Base-by-base conservation (phyloP, 2,113 vertebrate genomes). In the Pimephales promelas region DNA sequence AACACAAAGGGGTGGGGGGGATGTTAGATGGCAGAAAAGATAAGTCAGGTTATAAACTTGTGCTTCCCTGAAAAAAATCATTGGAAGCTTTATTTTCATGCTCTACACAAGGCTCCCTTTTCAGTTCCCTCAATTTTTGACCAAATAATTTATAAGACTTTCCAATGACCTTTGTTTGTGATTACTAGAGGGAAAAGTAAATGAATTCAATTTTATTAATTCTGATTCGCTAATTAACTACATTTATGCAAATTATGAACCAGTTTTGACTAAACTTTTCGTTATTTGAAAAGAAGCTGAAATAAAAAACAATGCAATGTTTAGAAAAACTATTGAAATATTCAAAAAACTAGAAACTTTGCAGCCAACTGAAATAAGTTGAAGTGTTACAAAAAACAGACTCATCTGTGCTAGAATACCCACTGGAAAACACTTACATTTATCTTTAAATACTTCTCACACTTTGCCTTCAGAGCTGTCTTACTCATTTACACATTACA, bases 401-500 rank as follows among this genome's bases (percentile, higher is more conserved):
- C 49, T 52, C 1, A 52, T 57, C 26, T 62, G 26, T 62, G 59
- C 13, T 3, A 28, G 11, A 14, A 16, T 6, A 62, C 66, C 20
- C n/a, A 34, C 66, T 70, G 36, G 36, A 10, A 68, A 68, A 70
- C 34, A 22, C 34, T 71, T 66, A 20, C 34, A 36, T 36, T 20
- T 18, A 36, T 36, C 66, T 43, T 70, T 43, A 71, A 71, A 43
- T 43, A 43, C 5, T 24, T 43, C 11, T 71, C 36, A 71, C 36
- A 71, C 36, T 71, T n/a, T 5, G 22, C 66, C 10, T 40, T 71
- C 66, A 43, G 36, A 43, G 36, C 36, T 43, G 36, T 71, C 66
- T 71, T 43, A 10, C 36, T 24, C 66, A 71, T 71, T 71, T 71
- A 71, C 20, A 40, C 31, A 70, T 70, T 31, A n/a, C 34, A 43